Evolutionary conservation across 2,113 vertebrate species (phyloP), one percentile per base, ranked within the genome.

Genomic region (Ammodytes marinus): DNA sequence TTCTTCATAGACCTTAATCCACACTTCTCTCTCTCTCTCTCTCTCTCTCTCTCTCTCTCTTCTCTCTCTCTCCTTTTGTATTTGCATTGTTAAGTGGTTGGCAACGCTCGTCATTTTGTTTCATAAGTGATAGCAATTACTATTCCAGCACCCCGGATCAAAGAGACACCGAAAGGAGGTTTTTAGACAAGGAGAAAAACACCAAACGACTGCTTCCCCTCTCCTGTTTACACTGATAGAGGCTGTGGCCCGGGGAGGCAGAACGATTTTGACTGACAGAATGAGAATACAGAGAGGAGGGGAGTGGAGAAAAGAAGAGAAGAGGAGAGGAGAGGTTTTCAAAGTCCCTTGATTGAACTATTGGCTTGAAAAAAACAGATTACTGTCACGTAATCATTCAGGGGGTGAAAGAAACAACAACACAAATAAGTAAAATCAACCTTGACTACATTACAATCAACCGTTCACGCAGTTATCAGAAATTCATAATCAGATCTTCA

Each of bases 181-280:
- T 87, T 88, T 90, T 69, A 82, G 89, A 92, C 74, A 74, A 27
- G 74, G 82, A 80, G 73, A 84, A 85, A 27, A 81, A 88, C 78
- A 83, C 76, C 88, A 89, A 82, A 88, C 86, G 27, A 67, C 83
- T 77, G 70, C 78, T 83, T 72, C 69, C 83, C 75, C 74, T 72
- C 82, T 87, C 86, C 88, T 93, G 93, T 93, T 93, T 92, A 91
- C 86, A 84, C 84, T 84, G 92, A 92, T 90, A 85, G 79, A 85
- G 70, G 71, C 82, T 80, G 77, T 87, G 72, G 90, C 92, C 86
- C 86, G 14, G 27, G 12, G 74, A 86, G 85, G 86, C 83, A 86
- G 55, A 79, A 69, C 19, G 50, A 13, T 39, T 63, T 59, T 90
- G 91, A 92, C 70, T 93, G 91, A 90, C 94, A 91, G 85, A 93